Base-by-base conservation (phyloP, 2,113 vertebrate genomes). In the Hemibagrus wyckioides region DNA sequence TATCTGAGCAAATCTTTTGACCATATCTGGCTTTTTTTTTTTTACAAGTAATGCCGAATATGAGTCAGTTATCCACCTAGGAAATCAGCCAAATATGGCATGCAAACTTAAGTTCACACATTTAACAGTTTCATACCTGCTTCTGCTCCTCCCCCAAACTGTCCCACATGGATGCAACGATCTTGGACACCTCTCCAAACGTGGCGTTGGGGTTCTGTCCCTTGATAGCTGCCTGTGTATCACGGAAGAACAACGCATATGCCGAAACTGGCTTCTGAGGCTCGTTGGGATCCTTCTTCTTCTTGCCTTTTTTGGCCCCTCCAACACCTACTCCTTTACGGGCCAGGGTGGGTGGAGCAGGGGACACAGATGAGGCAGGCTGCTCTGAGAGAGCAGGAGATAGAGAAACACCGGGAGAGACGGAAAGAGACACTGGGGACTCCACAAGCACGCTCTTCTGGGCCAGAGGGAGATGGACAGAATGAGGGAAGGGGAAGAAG, bases 151-250 rank as follows among this genome's bases (percentile, higher is more conserved):
- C 97, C 52, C 97, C 97, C 85, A 98, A 92, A 90, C 97, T 98
- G 93, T 98, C 97, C 97, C 97, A 98, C 97, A 98, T 98, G 69
- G 97, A 97, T 4, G 97, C 97, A 75, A 97, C 97, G 1, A 98
- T 98, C 93, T 97, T 97, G 1, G 97, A 98, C 11, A 98, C 97
- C 65, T 98, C 97, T 17, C 97, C 97, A 30, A 98, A 97, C 0
- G 97, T 97, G 21, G 97, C 97, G 83, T 96, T 97, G 87, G 97
- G 97, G 88, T 98, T 98, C 90, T 98, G 97, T 17, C 97, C 97
- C 85, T 98, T 98, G 48, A 98, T 98, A 39, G 97, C 97, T 0
- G 97, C 97, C 91, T 98, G 97, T 0, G 97, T 98, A 93, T 98
- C 97, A 73, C 96, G 95, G 92, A 98, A 98, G 92, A 98, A 98